phyloP scores from a whole-genome alignment of 2,797 vertebrate species.

The Xenops minutus region DNA sequence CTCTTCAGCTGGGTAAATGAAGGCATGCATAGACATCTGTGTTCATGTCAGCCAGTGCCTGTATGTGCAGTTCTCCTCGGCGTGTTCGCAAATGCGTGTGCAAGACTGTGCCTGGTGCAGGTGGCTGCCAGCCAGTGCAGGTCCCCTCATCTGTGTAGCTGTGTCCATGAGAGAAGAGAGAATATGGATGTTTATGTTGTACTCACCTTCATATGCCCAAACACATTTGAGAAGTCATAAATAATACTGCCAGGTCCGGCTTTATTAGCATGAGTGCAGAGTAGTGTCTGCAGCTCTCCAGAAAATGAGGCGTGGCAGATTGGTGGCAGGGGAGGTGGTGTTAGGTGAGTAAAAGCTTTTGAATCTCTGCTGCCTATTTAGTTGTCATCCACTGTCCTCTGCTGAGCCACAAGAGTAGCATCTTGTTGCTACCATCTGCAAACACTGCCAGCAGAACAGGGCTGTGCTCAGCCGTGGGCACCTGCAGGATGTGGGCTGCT shows the following conservation, averaged over 20 bases:
- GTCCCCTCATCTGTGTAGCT: neutral
- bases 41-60: neutral
- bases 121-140: neutral
- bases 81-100: neutral
- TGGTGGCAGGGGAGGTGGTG: accelerated
- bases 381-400: neutral
- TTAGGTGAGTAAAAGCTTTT: neutral
- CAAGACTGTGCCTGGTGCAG: neutral
- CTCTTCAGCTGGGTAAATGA: neutral
- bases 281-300: neutral
- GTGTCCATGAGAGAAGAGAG: neutral
- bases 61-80: neutral
- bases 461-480: accelerated
- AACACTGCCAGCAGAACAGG: neutral
- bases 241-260: neutral
- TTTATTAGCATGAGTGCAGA: neutral
- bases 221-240: neutral
- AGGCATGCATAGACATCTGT: neutral
- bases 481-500: neutral
- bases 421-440: too few species aligned
- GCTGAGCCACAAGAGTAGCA: accelerated
- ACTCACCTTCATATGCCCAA: neutral
- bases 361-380: neutral
- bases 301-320: neutral
- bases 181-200: neutral